Evolutionary conservation across 2,888 invertebrate genomes (phyloP).

Genomic region (Alcis repandata): DNA sequence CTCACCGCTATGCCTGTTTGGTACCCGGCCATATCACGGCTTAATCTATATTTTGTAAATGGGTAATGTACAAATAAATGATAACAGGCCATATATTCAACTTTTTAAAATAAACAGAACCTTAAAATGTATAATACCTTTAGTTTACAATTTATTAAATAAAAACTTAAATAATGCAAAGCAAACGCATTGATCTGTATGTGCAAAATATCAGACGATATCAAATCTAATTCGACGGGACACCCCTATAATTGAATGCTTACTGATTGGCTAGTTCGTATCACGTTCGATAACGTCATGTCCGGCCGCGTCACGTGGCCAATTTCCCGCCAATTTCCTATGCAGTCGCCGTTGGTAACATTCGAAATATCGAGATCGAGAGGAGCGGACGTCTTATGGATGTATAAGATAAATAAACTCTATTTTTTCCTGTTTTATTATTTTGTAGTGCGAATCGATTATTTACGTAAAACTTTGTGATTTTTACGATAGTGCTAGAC

Average conservation of each 20-base stretch:
- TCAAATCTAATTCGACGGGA: constrained; percentile 53
- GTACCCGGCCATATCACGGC: too few species aligned
- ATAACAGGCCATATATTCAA: too few species aligned
- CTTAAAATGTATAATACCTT: too few species aligned
- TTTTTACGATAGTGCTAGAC: too few species aligned
- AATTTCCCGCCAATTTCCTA: constrained; percentile 82
- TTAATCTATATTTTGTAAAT: too few species aligned
- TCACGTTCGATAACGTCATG: constrained; percentile 74
- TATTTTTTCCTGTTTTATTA: not conserved
- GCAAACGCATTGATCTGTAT: constrained; percentile 12
- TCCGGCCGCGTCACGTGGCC: constrained; percentile 77
- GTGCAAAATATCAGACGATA: constrained; percentile 46
- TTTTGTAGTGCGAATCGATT: too few species aligned
- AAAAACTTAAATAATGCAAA: too few species aligned
- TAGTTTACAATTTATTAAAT: too few species aligned
- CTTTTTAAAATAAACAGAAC: too few species aligned
- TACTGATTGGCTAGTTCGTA: constrained; percentile 79
- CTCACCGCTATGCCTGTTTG: too few species aligned
- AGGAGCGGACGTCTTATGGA: constrained; percentile 42
- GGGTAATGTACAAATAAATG: too few species aligned
- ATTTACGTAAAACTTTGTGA: too few species aligned
- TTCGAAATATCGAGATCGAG: constrained; percentile 50
- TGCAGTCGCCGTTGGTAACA: constrained; percentile 61
- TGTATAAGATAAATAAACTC: not conserved
- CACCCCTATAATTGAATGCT: constrained; percentile 73